Percentiles rank a stretch among this genome's conserved stretches.
Conservation (phyloP, 2,797 vertebrate genomes). For the Thunnus albacares region DNA sequence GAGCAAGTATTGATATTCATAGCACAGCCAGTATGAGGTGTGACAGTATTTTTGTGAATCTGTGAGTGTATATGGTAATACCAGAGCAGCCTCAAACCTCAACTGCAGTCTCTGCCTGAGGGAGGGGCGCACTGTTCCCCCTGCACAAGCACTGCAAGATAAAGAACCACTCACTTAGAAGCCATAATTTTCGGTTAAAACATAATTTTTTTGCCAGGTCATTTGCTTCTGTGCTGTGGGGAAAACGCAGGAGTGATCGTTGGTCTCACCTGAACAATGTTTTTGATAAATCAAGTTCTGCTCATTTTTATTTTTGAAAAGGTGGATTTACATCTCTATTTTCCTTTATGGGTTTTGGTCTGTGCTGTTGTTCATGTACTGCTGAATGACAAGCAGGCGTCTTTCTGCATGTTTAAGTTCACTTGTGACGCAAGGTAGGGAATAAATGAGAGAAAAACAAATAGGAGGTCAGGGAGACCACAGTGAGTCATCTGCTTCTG, state of each 20-base stretch:
- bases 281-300: slow-evolving; percentile 69
- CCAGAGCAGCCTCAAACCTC: slow-evolving; percentile 75
- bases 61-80: slow-evolving; percentile 79
- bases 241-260: slow-evolving; percentile 67
- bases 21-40: slow-evolving; percentile 76
- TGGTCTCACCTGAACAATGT: slow-evolving; percentile 56
- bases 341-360: slow-evolving; percentile 54
- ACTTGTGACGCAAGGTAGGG: slow-evolving; percentile 65
- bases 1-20: slow-evolving; percentile 84
- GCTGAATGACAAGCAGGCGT: slow-evolving; percentile 73
- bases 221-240: slow-evolving; percentile 73
- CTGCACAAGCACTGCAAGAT: slow-evolving; percentile 58
- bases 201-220: slow-evolving; percentile 73
- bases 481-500: slow-evolving; percentile 80
- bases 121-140: slow-evolving; percentile 57
- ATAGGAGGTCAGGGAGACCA: slow-evolving; percentile 81
- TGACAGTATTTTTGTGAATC: slow-evolving; percentile 81
- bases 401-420: slow-evolving; percentile 66
- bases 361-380: slow-evolving; percentile 55
- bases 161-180: slow-evolving; percentile 74
- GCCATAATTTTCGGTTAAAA: slow-evolving; percentile 79
- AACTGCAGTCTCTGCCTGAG: slow-evolving; percentile 71
- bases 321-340: slow-evolving; percentile 70
- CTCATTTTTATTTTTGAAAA: slow-evolving; percentile 72
- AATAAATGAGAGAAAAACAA: slow-evolving; percentile 84